A percentile compares a stretch with the other conserved stretches of the same genome.
phyloP scores from a whole-genome alignment of 2,113 vertebrate species.

The Climacteris rufus region DNA sequence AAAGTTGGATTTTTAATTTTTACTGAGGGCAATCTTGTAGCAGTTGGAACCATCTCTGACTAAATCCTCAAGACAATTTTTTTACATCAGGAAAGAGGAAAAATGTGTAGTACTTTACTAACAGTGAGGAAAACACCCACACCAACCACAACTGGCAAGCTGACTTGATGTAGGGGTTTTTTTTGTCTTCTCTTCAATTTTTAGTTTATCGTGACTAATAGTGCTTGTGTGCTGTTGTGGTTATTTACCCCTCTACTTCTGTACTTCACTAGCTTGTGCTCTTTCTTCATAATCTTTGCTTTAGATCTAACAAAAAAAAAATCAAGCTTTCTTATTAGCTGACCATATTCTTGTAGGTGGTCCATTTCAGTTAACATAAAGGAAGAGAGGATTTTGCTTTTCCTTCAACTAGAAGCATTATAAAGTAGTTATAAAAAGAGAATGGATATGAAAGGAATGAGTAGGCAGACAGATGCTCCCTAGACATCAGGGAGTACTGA shows the following conservation, averaged over 20 bases:
- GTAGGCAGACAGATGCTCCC: neutral
- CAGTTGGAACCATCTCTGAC: neutral
- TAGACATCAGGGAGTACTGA: neutral
- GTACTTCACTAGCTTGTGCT: neutral
- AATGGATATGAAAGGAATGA: neutral
- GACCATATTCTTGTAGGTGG: neutral
- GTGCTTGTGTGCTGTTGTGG: neutral
- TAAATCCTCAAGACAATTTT: neutral
- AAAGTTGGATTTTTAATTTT: neutral
- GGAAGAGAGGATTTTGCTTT: neutral
- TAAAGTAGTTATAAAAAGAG: neutral
- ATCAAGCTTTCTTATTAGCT: neutral
- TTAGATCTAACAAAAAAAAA: neutral
- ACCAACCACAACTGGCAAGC: neutral
- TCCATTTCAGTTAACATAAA: neutral
- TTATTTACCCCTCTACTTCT: neutral
- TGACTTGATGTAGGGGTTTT: neutral
- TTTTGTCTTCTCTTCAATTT: neutral
- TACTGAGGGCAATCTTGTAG: neutral
- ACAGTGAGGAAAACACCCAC: neutral
- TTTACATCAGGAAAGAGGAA: neutral
- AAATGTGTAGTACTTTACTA: neutral
- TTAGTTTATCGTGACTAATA: neutral
- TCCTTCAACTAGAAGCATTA: neutral
- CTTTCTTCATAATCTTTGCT: neutral